Base-by-base conservation (phyloP, 1,140 invertebrate genomes). In the Trichoplusia ni region DNA sequence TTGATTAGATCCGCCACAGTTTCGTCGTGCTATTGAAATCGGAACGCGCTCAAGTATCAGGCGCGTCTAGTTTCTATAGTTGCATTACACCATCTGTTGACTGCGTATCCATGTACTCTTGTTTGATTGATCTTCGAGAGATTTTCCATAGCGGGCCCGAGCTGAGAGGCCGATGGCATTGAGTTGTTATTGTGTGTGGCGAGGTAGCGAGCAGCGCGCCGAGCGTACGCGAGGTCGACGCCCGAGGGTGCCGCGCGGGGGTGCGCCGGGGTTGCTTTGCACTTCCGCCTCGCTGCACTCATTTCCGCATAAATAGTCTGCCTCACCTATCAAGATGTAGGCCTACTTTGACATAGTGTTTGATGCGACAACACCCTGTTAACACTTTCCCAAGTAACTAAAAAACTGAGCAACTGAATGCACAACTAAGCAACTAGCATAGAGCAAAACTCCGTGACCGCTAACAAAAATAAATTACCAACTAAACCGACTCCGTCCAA, bases 271-370 rank as follows among this genome's bases (percentile, higher is more conserved):
- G 62, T 69, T 69, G 67, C 81, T 85, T 81, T 86, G 78, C 85
- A 84, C 84, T 87, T 90, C 85, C 85, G 79, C 82, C 80, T 84
- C 84, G 81, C 84, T 85, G 80, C 84, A 86, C 84, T 88, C 84
- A 86, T 88, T 90, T 90, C 87, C 85, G 87, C 79, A 88, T 87
- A 88, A 88, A 86, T 81, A 86, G 76, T 79, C 76, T 76, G 77
- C 79, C 75, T 77, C 69, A 72, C 69, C 63, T 77, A 81, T 81
- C 75, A 84, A 85, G 80, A 82, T 79, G 66, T 77, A 79, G 75
- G 73, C 78, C 75, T 75, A 73, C 63, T 71, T 74, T 63, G 21
- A 71, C 70, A 65, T 46, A 63, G 37, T 65, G 23, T 9, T 31
- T 54, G 44, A 71, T 29, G 60, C 21, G 42, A n/a, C n/a, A 19